phyloP scores from a whole-genome alignment of 2,113 vertebrate genomes.

The Danio rerio region DNA sequence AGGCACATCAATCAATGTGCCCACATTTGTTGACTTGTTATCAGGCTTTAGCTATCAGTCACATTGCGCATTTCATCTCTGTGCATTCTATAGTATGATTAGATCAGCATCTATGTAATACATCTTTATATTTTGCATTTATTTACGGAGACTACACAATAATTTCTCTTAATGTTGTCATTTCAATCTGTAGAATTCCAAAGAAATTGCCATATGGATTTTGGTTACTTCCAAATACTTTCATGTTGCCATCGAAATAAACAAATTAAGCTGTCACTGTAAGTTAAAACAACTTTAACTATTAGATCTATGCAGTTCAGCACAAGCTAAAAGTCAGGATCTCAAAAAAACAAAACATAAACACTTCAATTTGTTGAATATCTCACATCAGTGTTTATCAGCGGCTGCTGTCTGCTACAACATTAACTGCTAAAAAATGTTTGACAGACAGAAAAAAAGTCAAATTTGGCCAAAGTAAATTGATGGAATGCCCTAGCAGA shows the following conservation, averaged over 20 bases:
- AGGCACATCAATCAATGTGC: constrained; percentile 72
- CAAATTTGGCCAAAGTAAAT: no score
- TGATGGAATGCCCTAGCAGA: background rate
- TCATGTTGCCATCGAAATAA: no score
- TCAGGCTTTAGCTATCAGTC: constrained; percentile 50
- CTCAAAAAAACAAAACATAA: background rate
- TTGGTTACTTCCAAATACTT: background rate
- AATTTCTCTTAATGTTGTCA: background rate
- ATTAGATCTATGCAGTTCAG: background rate
- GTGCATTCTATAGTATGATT: constrained; percentile 20
- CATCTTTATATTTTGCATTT: constrained; percentile 17
- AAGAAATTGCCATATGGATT: background rate
- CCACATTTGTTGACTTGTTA: constrained; percentile 37
- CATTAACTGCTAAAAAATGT: background rate
- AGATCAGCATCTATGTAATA: constrained; percentile 4
- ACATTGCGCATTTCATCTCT: constrained; percentile 30
- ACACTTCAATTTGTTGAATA: no score
- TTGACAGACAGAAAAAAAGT: background rate
- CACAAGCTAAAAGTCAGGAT: background rate
- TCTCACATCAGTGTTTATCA: background rate
- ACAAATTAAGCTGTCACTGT: no score
- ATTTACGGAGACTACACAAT: background rate
- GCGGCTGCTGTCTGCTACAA: background rate
- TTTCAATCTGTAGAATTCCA: background rate
- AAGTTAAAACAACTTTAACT: background rate